These are phyloP conservation scores for Caenorhabditis brenneri DNA, from an alignment of 1,140 invertebrate species.

Conservation along the genomic window DNA sequence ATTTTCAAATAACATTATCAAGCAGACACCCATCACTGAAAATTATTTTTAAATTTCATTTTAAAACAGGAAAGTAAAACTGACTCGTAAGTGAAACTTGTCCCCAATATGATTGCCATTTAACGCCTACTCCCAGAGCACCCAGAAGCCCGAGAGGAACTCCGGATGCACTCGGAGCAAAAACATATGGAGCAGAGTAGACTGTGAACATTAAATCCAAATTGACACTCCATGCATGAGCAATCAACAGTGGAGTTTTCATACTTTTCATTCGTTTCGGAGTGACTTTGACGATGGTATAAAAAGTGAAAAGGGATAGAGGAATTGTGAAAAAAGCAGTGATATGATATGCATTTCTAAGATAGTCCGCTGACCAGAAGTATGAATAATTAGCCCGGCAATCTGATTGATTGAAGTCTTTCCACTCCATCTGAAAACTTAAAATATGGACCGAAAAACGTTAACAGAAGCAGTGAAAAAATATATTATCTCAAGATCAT, in stretches of 20 bases:
- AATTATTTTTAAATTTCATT: no score
- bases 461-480: no score
- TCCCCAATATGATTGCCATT: neutral
- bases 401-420: neutral
- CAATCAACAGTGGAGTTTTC: neutral
- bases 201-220: neutral
- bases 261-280: neutral
- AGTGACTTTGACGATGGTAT: neutral
- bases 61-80: neutral
- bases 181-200: neutral
- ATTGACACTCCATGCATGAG: neutral
- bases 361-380: neutral
- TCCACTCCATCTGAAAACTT: neutral
- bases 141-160: neutral
- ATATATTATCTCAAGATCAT: no score
- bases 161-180: neutral
- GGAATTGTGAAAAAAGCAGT: neutral
- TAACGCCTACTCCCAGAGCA: neutral
- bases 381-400: neutral
- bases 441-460: no score
- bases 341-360: neutral
- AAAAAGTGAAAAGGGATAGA: neutral
- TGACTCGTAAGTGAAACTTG: neutral
- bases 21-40: neutral
- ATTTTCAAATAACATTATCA: neutral